Conservation (phyloP, 2,113 vertebrate species). For the Eptesicus fuscus region DNA sequence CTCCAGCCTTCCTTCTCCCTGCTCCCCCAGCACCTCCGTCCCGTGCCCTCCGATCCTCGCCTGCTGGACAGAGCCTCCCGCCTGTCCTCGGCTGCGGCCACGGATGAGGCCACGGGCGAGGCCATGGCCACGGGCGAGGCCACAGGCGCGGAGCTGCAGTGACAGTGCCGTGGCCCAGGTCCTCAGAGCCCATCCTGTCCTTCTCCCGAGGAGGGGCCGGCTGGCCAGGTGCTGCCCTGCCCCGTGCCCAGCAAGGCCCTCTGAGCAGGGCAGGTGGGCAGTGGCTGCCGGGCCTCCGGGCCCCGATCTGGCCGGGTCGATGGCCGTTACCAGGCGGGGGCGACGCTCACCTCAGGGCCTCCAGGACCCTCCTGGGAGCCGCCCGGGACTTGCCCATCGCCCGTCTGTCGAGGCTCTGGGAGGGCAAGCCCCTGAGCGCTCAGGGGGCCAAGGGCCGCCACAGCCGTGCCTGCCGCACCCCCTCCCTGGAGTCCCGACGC, state of each 20-base stretch:
- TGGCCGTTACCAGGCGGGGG: accelerated
- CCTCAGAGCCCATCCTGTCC: background rate
- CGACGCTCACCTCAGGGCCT: background rate
- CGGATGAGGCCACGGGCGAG: accelerated
- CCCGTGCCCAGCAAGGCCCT: accelerated
- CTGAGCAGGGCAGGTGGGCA: background rate
- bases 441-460: accelerated
- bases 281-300: no score
- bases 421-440: accelerated
- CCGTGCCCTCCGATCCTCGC: background rate
- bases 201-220: background rate
- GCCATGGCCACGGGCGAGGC: background rate
- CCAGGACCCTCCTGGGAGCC: background rate
- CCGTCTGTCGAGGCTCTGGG: no score
- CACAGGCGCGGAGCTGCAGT: background rate
- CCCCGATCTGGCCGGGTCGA: accelerated
- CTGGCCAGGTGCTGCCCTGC: accelerated
- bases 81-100: no score
- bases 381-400: background rate
- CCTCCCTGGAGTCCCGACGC: background rate
- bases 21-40: no score
- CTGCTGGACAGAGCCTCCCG: background rate
- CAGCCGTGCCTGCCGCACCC: accelerated
- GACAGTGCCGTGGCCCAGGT: accelerated
- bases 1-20: background rate